Evolutionary conservation across 2,113 vertebrate species (phyloP).

Genomic region (Struthio camelus): DNA sequence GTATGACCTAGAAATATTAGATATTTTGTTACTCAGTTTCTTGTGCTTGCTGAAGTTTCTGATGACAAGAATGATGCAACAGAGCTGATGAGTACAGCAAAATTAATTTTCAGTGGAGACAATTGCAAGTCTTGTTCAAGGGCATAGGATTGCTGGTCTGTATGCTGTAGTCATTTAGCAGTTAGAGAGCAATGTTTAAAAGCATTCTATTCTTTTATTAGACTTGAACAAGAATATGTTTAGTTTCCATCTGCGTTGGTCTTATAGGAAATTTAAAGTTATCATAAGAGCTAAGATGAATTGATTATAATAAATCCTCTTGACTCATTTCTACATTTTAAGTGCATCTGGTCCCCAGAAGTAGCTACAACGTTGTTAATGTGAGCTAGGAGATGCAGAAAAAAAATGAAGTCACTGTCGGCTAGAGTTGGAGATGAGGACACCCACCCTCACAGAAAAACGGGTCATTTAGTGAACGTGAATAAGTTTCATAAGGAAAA

Average conservation of each 20-base stretch:
- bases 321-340: background rate
- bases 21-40: background rate
- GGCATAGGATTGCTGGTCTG: background rate
- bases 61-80: background rate
- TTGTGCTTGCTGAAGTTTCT: background rate
- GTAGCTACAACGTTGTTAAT: background rate
- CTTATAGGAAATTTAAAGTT: constrained; percentile 20
- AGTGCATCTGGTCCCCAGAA: background rate
- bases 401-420: background rate
- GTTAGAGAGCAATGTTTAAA: background rate
- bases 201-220: background rate
- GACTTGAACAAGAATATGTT: background rate
- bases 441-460: background rate
- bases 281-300: background rate
- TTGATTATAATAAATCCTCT: constrained; percentile 3
- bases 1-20: background rate
- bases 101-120: background rate
- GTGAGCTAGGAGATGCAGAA: background rate
- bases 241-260: background rate
- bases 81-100: background rate
- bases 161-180: background rate
- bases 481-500: background rate
- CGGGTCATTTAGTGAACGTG: background rate
- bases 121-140: background rate
- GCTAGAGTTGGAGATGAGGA: background rate